Base-by-base conservation (phyloP, 2,113 vertebrate genomes). In the Crotalus viridis region DNA sequence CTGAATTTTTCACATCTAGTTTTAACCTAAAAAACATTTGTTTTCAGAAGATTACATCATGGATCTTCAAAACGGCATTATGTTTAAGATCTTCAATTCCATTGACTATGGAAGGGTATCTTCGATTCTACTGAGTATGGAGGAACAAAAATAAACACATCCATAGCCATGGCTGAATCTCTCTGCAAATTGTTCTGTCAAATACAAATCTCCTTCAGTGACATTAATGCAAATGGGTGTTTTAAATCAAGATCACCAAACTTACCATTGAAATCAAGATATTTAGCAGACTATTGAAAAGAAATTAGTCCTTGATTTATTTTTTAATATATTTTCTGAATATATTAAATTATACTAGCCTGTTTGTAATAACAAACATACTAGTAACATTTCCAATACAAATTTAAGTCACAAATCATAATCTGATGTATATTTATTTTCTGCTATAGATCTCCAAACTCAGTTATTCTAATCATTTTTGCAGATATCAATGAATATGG, bases 401-500 rank as follows among this genome's bases (percentile, higher is more conserved):
- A 92, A 92, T 86, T 95, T 88, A 74, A 94, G n/a, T 26, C 87
- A 87, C 86, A 96, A 59, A 43, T 74, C 89, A 26, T 81, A 51
- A 48, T 57, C 43, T 93, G 59, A 89, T 54, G 39, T 26, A 1
- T 91, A 90, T 89, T 55, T 74, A 22, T 26, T 92, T 57, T 8
- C 22, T 43, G 59, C 21, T 21, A 88, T 85, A 92, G 94, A 96
- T 94, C 43, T n/a, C 81, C 22, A 26, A 85, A 93, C 90, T 95
- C 90, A 92, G 90, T 95, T 93, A 89, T 96, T 96, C 90, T 95
- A 94, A 96, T 96, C 92, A 87, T 74, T 96, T 94, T 92, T 95
- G 64, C 97, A 99, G 99, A 99, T 97, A 96, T 99, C 96, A 99
- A 99, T 0, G 99, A 99, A 96, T 99, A 99, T 54, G 99, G 99